Evolutionary conservation across 35 echinoderm and acorn worm species (phyloP), one percentile per base, ranked within the genome.

Genomic region (Nesometra sesokonis): DNA sequence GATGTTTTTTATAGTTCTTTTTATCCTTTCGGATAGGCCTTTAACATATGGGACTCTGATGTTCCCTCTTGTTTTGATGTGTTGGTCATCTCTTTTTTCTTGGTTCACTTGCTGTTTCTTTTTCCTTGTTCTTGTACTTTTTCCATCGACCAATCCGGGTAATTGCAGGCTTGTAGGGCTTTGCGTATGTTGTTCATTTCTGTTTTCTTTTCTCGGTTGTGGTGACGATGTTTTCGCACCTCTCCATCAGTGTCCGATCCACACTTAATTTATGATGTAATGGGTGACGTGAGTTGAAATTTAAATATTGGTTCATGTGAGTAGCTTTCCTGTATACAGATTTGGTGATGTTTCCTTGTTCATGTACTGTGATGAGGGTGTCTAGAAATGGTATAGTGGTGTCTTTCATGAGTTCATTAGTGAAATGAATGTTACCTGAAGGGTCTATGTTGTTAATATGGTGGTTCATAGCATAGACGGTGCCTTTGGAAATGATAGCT

Each of bases 371-470:
- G 32, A 47, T 67, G 47, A 40, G 37, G 13, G 37, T 40, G 37
- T 57, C 84, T 46, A 57, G 47, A 46, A 67, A 67, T 21, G 84
- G 39, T 27, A 86, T 57, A 30, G 13, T 52, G 40, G 29, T 77
- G 37, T 86, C 47, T 32, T 31, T 34, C 52, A 34, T 77, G 37
- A 77, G 37, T 86, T 86, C 47, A 76, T 86, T 5, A 33, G 84
- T 86, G 34, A 86, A 86, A 76, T 86, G 67, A 35, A 89, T 89
- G 57, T 84, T 89, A 21, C 88, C 88, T n/a, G 88, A 77, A 32
- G 80, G 39, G 57, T 89, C 88, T 11, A 89, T 57, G 29, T 80
- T 81, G 47, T 89, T 89, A 0, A 89, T 36, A 34, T 83, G 88
- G 29, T 89, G 88, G 36, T 89, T 81, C 13, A 81, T 83, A 17